Evolutionary conservation across 2,113 vertebrate genomes (phyloP), one percentile per base, ranked within the genome.

Genomic region (Centropus bengalensis): DNA sequence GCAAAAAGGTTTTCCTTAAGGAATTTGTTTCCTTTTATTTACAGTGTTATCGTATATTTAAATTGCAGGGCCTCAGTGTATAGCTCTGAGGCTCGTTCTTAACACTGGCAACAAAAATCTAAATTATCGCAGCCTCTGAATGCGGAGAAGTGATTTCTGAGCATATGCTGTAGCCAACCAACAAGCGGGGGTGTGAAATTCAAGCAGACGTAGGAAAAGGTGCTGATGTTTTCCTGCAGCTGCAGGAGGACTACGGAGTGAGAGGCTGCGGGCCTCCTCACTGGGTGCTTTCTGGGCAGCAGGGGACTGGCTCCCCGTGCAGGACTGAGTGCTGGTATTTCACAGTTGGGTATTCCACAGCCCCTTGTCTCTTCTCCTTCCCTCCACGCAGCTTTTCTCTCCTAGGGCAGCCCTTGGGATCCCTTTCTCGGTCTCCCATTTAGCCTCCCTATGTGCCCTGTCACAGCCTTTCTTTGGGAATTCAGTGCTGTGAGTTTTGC

Each of bases 21-120:
- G 94, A 96, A 95, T 95, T 95, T 90, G 80, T 91, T 96, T 95
- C 89, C 86, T 96, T 93, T 84, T 95, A 87, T 95, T 96, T 95
- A 91, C 89, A 89, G 73, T 89, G 85, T 95, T 96, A 95, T 87
- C 51, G 0, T 82, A 4, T 71, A 94, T 96, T 95, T 92, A 80
- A 95, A 95, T 96, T 94, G 70, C 80, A 93, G 80, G 91, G 86
- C 89, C 94, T 94, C 86, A 69, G 66, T 55, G 17, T 93, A 81
- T 88, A 94, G 74, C 78, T 93, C 74, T 68, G 88, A 95, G 76
- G 69, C 90, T 94, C 6, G 7, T 67, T 93, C 77, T 80, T 89
- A 78, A 76, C 71, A 45, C 86, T 92, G 88, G 88, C 94, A 95
- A 44, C 1, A 28, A 73, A 55, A 92, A 67, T 17, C 45, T 70